These are phyloP conservation scores for Adineta ricciae DNA, from an alignment of 2,888 invertebrate genomes.

Conservation along the genomic window DNA sequence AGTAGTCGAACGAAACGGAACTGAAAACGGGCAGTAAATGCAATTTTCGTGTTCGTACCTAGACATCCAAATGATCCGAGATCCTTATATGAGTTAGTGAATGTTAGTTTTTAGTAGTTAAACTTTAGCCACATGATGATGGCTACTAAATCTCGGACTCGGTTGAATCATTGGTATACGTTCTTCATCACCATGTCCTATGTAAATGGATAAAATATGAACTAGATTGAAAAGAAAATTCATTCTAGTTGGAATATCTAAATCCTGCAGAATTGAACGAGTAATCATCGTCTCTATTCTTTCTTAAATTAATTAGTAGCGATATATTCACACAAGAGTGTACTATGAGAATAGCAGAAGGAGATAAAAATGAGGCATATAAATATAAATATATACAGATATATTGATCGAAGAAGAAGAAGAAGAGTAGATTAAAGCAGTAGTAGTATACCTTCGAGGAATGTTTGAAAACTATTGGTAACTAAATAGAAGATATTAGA, in stretches of 20 bases:
- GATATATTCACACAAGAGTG: neutral
- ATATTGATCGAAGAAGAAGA: neutral
- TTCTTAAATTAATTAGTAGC: neutral
- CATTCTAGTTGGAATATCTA: neutral
- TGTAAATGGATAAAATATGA: neutral
- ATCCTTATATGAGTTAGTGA: too few relatives aligned
- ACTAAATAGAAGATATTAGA: slow-evolving; percentile 2
- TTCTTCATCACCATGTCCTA: slow-evolving; percentile 17
- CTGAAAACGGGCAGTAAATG: neutral
- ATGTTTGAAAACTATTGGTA: neutral
- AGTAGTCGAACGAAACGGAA: neutral
- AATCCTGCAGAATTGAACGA: neutral
- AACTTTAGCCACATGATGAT: slow-evolving; percentile 13
- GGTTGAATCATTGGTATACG: slow-evolving; percentile 14
- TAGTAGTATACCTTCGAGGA: neutral
- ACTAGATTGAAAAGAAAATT: neutral
- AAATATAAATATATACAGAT: too few relatives aligned
- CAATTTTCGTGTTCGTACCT: neutral
- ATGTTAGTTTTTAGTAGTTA: neutral
- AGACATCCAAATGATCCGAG: neutral
- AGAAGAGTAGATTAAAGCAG: neutral
- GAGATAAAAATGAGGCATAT: neutral
- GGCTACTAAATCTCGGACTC: neutral
- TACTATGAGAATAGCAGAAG: neutral
- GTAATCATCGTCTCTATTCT: neutral